These are phyloP conservation scores for Tuberolachnus salignus DNA, from an alignment of 2,888 invertebrate genomes.

Conservation along the genomic window DNA sequence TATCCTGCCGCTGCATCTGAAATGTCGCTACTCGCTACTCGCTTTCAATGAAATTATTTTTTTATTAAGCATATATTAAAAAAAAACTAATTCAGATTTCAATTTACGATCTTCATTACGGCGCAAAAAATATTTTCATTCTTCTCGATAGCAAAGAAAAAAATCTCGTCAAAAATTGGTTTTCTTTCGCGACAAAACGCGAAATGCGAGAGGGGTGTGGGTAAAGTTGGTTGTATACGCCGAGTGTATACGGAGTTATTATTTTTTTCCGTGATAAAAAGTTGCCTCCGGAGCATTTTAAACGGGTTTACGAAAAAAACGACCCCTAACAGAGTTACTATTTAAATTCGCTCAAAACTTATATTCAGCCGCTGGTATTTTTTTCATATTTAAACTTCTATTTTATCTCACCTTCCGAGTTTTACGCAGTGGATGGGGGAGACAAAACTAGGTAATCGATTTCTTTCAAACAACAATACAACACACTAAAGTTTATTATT, in stretches of 20 bases:
- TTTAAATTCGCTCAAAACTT: conserved; percentile 48
- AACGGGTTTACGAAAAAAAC: conserved; percentile 42
- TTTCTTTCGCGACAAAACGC: conserved; percentile 19
- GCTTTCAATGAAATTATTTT: background rate
- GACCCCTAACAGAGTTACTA: conserved; percentile 41
- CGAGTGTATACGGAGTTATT: conserved; percentile 8
- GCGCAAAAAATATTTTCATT: conserved; percentile 18
- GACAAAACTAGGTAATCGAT: conserved; percentile 31
- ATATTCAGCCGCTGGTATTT: conserved; percentile 24
- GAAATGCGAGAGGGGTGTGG: background rate
- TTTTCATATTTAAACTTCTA: conserved; percentile 36
- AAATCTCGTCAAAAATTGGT: conserved; percentile 26
- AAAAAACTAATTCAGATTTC: conserved; percentile 9
- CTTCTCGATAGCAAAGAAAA: background rate
- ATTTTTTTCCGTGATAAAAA: conserved; percentile 48
- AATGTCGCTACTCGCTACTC: too few species aligned
- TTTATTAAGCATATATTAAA: background rate
- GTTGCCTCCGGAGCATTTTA: conserved; percentile 48
- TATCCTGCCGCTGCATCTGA: too few species aligned
- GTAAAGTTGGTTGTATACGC: conserved; percentile 5
- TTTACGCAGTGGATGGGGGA: background rate
- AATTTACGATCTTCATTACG: conserved; percentile 19
- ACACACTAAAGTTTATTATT: conserved; percentile 12
- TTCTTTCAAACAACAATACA: background rate
- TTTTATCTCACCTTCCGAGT: conserved; percentile 17